These are phyloP conservation scores for Cyanoramphus novaezelandiae DNA, from an alignment of 2,113 vertebrate genomes.

Conservation along the genomic window DNA sequence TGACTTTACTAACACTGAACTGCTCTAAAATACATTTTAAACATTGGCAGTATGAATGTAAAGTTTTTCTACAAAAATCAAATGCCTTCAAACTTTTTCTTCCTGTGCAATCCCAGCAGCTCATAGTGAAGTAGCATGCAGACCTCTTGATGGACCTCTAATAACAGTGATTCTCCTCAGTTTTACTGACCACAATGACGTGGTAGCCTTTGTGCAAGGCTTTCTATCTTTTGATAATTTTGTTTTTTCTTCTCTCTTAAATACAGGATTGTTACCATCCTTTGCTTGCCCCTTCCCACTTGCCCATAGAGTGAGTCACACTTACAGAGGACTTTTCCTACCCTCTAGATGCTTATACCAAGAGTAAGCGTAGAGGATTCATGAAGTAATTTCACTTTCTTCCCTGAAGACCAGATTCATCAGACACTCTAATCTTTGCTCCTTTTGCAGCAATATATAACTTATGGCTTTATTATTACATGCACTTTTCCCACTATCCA, in stretches of 20 bases:
- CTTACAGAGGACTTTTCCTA: neutral
- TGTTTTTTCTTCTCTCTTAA: neutral
- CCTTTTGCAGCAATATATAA: neutral
- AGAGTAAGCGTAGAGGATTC: neutral
- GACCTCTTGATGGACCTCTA: neutral
- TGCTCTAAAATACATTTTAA: neutral
- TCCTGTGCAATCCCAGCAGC: neutral
- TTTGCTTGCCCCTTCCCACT: neutral
- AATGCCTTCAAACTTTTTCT: neutral
- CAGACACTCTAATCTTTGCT: neutral
- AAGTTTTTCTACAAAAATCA: neutral
- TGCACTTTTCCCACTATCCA: neutral
- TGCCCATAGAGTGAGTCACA: neutral
- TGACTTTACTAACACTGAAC: conserved; percentile 7
- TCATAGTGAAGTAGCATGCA: neutral
- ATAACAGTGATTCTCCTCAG: neutral
- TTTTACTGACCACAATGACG: neutral
- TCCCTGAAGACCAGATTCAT: neutral
- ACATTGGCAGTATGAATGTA: neutral
- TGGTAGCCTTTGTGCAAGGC: neutral
- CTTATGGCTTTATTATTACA: neutral
- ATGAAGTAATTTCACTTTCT: neutral
- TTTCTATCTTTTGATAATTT: neutral
- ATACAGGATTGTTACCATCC: neutral
- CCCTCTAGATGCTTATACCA: neutral